Conservation (phyloP, 1,140 invertebrate species). For the Uloborus diversus region DNA sequence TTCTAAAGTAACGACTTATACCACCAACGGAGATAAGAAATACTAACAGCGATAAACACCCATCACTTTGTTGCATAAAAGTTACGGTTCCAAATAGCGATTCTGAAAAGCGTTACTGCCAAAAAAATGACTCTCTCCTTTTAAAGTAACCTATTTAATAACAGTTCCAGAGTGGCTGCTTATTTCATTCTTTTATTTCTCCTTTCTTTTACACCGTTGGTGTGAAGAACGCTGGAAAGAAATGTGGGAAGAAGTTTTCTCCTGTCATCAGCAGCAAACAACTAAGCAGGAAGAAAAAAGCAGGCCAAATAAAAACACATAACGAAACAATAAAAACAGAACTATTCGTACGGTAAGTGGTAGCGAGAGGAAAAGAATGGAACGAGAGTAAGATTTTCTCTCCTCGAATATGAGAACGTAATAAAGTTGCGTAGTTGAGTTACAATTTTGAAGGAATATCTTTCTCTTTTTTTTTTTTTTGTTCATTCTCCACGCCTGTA, state of each 20-base stretch:
- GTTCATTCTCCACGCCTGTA: not conserved
- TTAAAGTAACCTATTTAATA: conserved; percentile 35
- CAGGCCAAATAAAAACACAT: conserved; percentile 4
- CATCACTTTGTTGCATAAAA: too few relatives aligned
- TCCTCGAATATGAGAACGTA: conserved; percentile 22
- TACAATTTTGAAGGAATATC: too few relatives aligned
- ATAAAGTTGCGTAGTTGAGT: conserved; percentile 34
- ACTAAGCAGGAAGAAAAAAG: not conserved
- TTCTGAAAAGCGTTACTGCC: too few relatives aligned
- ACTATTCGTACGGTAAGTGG: not conserved
- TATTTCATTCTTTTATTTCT: conserved; percentile 29
- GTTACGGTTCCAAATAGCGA: too few relatives aligned
- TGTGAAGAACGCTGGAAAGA: not conserved
- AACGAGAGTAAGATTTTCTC: conserved; percentile 3
- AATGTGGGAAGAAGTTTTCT: not conserved
- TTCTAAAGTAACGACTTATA: too few relatives aligned
- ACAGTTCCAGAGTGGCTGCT: conserved; percentile 9
- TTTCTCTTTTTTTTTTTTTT: conserved; percentile 7
- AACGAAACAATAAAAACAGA: conserved; percentile 28
- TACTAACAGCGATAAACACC: too few relatives aligned
- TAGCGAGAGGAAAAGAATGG: not conserved
- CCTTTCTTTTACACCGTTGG: not conserved
- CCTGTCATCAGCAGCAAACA: conserved; percentile 26
- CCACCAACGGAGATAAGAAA: too few relatives aligned
- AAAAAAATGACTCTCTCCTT: too few relatives aligned